Evolutionary conservation across 1,140 invertebrate species (phyloP).

Genomic region (Platyscapa corneri): DNA sequence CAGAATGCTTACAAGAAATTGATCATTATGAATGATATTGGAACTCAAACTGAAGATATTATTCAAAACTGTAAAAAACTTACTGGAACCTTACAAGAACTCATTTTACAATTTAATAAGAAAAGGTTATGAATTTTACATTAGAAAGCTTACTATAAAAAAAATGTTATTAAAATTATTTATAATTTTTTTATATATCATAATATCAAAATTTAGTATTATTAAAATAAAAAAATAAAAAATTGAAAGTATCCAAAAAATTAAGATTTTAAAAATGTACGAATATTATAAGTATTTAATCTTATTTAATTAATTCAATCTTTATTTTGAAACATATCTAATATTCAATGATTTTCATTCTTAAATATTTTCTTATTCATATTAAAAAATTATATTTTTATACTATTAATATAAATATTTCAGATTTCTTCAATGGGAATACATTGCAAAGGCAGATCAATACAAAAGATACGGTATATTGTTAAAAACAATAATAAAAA

Average conservation of each 20-base stretch:
- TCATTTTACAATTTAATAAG: conserved; percentile 55
- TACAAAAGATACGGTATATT: conserved; percentile 60
- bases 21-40: conserved; percentile 50
- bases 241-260: too few relatives aligned
- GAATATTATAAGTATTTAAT: too few relatives aligned
- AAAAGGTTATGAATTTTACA: conserved; percentile 45
- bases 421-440: conserved; percentile 51
- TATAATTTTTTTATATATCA: not conserved
- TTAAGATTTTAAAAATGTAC: too few relatives aligned
- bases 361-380: too few relatives aligned
- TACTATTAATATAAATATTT: conserved; percentile 12
- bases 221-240: too few relatives aligned
- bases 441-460: conserved; percentile 48
- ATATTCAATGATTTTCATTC: too few relatives aligned
- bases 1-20: conserved; percentile 60
- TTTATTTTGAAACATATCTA: too few relatives aligned
- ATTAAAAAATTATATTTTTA: not conserved
- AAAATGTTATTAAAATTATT: too few relatives aligned
- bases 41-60: conserved; percentile 55
- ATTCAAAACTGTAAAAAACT: conserved; percentile 54
- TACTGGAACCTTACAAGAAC: conserved; percentile 57
- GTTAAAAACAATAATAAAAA: conserved; percentile 60
- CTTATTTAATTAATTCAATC: too few relatives aligned
- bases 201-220: too few relatives aligned
- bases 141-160: not conserved